These are phyloP conservation scores for Onychostoma macrolepis DNA, from an alignment of 2,113 vertebrate species.

Conservation along the genomic window DNA sequence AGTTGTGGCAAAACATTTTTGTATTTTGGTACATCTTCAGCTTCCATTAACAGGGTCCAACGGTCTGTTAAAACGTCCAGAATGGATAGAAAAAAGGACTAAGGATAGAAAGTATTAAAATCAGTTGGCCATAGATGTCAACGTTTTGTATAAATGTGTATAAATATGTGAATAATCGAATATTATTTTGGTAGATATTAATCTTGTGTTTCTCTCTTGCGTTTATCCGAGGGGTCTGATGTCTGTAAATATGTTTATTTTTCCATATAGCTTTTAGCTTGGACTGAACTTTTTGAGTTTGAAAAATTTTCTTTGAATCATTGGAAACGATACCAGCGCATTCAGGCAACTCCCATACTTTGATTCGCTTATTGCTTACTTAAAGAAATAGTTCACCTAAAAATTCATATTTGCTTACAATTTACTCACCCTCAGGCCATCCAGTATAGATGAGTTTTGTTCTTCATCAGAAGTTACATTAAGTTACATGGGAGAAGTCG, in stretches of 20 bases:
- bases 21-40: constrained; percentile 19
- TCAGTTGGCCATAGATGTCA: constrained; percentile 11
- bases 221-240: not conserved
- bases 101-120: not conserved
- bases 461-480: too few species aligned
- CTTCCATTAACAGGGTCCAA: constrained; percentile 39
- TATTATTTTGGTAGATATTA: constrained; percentile 31
- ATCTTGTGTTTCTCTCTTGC: not conserved
- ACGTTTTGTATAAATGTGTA: constrained; percentile 60
- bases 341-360: constrained; percentile 4
- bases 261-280: not conserved
- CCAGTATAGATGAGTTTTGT: not conserved
- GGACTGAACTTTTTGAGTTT: not conserved
- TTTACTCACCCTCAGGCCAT: not conserved
- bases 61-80: constrained; percentile 26
- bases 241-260: constrained; percentile 32
- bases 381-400: not conserved
- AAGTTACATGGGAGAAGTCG: too few species aligned
- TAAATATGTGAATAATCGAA: constrained; percentile 64
- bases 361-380: not conserved
- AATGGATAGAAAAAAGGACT: not conserved
- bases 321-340: constrained; percentile 3
- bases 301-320: not conserved
- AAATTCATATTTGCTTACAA: not conserved
- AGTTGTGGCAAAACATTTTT: constrained; percentile 18